Evolutionary conservation across 2,797 vertebrate species (phyloP), one percentile per base, ranked within the genome.

Genomic region (Atherinosoma microstoma): DNA sequence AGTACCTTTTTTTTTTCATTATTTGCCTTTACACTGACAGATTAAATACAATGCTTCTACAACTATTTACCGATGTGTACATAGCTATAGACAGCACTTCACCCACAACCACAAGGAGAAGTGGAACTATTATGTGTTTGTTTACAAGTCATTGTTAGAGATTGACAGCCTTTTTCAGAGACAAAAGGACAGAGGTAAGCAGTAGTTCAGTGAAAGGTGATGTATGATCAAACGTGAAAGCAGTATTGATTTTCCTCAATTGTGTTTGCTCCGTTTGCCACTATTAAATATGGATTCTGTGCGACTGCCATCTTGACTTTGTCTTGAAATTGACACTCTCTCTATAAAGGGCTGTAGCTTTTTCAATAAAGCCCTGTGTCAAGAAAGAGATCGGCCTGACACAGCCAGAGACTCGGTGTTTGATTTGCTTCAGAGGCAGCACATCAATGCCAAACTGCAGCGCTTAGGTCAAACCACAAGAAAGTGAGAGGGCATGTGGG

Each of bases 211-310:
- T 84, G 82, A 78, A 66, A 84, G 78, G 89, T 93, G 91, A 91
- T 89, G 85, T 89, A 94, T 87, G 89, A 94, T 93, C 90, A 86
- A 89, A 94, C 69, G 77, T 84, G 91, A 94, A 93, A 90, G 91
- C 83, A 29, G 34, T 91, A 94, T 94, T 91, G 94, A 95, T 94
- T 93, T 90, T 90, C 73, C 84, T 90, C 90, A 84, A 89, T 93
- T 92, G 92, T 93, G 89, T 94, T 94, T 93, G 92, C 90, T 94
- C 90, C 77, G 68, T 92, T 92, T 92, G 89, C 90, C 87, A 86
- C 90, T 87, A 93, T 94, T 93, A 94, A 90, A 93, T 93, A 94
- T 94, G 91, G 94, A 94, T 94, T 90, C 84, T 57, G 80, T n/a
- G 58, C 78, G 70, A 85, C 83, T 89, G 88, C 85, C 90, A 86